These are phyloP conservation scores for Syndactyla subalaris DNA, from an alignment of 2,797 vertebrate genomes.

Conservation along the genomic window DNA sequence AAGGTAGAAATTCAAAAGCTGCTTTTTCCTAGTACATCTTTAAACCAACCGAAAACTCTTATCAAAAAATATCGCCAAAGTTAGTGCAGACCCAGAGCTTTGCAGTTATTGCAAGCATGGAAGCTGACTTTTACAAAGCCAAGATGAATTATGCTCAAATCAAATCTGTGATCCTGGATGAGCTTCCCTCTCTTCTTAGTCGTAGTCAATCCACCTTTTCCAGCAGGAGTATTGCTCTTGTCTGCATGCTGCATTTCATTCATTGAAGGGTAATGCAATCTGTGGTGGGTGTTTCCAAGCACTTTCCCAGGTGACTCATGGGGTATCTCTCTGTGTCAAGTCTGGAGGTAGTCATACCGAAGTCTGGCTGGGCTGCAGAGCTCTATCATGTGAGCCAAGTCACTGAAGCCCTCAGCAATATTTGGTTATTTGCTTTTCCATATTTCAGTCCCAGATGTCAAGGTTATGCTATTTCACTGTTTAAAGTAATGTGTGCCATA, in stretches of 20 bases:
- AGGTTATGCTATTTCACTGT: background rate
- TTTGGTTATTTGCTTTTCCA: background rate
- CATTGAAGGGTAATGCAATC: background rate
- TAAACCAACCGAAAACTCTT: background rate
- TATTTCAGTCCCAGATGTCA: background rate
- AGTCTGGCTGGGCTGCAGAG: background rate
- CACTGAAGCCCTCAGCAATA: background rate
- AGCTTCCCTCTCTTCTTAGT: background rate
- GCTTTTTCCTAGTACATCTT: background rate
- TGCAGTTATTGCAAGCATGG: background rate
- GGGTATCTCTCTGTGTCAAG: background rate
- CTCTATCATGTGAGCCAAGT: background rate
- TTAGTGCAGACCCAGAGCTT: background rate
- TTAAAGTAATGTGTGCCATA: background rate
- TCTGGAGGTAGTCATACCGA: background rate
- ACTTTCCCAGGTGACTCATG: background rate
- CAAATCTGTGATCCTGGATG: background rate
- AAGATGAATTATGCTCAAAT: background rate
- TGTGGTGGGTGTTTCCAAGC: background rate
- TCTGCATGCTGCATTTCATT: background rate
- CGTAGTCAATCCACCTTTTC: background rate
- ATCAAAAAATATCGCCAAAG: background rate
- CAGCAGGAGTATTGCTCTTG: background rate
- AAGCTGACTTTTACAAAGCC: background rate
- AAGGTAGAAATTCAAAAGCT: background rate